A percentile compares a stretch with the other conserved stretches of the same genome.
Evolutionary conservation across 2,888 invertebrate species (phyloP).

Genomic region (Uropetala carovei): DNA sequence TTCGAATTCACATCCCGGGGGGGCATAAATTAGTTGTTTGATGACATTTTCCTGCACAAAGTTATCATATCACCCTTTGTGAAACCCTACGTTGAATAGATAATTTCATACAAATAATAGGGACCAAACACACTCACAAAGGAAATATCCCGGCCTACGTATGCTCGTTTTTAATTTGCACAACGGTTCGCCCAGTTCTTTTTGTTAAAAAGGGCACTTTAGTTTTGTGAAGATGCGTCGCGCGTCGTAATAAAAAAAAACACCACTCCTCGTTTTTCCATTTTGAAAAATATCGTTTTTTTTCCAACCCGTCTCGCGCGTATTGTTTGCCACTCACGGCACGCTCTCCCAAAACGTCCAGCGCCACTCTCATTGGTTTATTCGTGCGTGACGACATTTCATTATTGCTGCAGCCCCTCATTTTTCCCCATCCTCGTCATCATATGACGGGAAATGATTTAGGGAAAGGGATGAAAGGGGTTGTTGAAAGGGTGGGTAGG

Average conservation of each 20-base stretch:
- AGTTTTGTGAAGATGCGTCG: neutral
- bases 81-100: conserved; percentile 17
- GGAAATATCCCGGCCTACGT: conserved; percentile 38
- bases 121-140: conserved; percentile 33
- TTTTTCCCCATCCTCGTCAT: conserved; percentile 21
- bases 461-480: neutral
- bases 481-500: no score
- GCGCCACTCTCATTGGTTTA: neutral
- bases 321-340: neutral
- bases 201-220: neutral
- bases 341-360: neutral
- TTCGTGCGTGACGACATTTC: conserved; percentile 45
- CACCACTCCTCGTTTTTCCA: neutral
- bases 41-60: conserved; percentile 24
- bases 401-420: neutral
- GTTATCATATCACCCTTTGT: conserved; percentile 59
- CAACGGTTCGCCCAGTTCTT: neutral
- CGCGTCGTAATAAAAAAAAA: neutral
- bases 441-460: neutral
- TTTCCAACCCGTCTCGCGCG: neutral
- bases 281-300: conserved; percentile 13
- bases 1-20: neutral
- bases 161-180: conserved; percentile 51
- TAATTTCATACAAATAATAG: conserved; percentile 53
- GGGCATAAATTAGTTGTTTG: conserved; percentile 41